Evolutionary conservation across 2,888 invertebrate genomes (phyloP).

Genomic region (Aleiodes testaceus): DNA sequence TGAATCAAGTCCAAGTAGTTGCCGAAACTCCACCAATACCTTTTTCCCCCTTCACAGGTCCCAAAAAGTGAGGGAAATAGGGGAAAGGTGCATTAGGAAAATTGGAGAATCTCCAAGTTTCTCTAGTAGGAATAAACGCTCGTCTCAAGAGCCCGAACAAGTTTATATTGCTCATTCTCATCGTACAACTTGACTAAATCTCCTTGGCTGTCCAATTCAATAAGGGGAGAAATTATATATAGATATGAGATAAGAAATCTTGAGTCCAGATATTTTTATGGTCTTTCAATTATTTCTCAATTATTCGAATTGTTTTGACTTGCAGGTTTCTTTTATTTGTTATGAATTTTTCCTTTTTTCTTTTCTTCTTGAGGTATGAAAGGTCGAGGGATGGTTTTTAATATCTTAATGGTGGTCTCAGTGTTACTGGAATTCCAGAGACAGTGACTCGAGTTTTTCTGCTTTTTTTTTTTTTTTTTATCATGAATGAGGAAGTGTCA

Average conservation of each 20-base stretch:
- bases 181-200: not conserved
- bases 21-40: constrained; percentile 46
- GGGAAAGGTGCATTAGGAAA: constrained; percentile 65
- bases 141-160: constrained; percentile 12
- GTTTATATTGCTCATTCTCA: constrained; percentile 5
- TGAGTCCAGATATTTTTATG: constrained; percentile 1
- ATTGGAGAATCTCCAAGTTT: constrained; percentile 68
- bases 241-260: constrained; percentile 3
- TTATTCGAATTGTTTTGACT: constrained; percentile 2
- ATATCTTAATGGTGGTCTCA: constrained; percentile 42
- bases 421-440: constrained; percentile 19
- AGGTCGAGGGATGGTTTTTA: constrained; percentile 30
- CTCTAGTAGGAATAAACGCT: constrained; percentile 47
- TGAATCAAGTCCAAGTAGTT: constrained; percentile 49
- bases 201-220: not conserved
- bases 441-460: not conserved
- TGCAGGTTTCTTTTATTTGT: not conserved
- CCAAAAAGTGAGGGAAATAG: constrained; percentile 4
- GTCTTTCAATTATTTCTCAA: constrained; percentile 13
- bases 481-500: not conserved
- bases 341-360: not conserved
- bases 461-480: not conserved
- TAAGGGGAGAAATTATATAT: not conserved
- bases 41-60: constrained; percentile 45
- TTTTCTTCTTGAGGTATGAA: not conserved